These are phyloP conservation scores for Pectinophora gossypiella DNA, from an alignment of 1,140 invertebrate species.

Conservation along the genomic window DNA sequence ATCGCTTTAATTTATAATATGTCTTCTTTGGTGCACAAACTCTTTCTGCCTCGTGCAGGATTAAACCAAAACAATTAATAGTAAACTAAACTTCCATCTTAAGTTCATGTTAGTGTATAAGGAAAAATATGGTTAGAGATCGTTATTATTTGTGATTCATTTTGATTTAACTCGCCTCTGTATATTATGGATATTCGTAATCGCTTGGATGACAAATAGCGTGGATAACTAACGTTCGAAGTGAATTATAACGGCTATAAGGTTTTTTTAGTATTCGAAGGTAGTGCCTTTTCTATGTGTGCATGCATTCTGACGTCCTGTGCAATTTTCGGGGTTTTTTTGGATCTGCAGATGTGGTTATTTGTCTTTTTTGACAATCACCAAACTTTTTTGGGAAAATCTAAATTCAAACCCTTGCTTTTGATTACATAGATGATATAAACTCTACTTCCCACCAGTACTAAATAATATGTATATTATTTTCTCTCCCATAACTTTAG, in stretches of 20 bases:
- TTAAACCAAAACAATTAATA: conserved; percentile 27
- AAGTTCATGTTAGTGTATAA: conserved; percentile 24
- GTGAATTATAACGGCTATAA: not conserved
- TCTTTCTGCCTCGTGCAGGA: conserved; percentile 5
- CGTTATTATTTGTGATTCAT: conserved; percentile 10
- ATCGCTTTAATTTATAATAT: not conserved
- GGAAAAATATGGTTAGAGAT: conserved; percentile 5
- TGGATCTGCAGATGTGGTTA: not conserved
- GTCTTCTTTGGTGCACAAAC: conserved; percentile 30
- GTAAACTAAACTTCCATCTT: conserved; percentile 33
- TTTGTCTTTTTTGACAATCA: no score
- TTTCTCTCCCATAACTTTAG: no score
- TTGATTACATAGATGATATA: no score
- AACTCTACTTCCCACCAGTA: no score
- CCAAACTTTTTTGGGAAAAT: no score
- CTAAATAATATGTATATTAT: no score
- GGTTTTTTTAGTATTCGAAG: conserved; percentile 28
- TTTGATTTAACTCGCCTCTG: not conserved
- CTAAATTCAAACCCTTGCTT: no score
- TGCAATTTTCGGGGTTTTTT: not conserved
- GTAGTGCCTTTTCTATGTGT: conserved; percentile 42
- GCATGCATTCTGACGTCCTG: conserved; percentile 29
- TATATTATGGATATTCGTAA: conserved; percentile 1
- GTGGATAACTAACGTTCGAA: not conserved
- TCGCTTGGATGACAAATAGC: not conserved